These are phyloP conservation scores for Holothuria scabra DNA, from an alignment of 53 echinoderm and acorn worm genomes.

Conservation along the genomic window DNA sequence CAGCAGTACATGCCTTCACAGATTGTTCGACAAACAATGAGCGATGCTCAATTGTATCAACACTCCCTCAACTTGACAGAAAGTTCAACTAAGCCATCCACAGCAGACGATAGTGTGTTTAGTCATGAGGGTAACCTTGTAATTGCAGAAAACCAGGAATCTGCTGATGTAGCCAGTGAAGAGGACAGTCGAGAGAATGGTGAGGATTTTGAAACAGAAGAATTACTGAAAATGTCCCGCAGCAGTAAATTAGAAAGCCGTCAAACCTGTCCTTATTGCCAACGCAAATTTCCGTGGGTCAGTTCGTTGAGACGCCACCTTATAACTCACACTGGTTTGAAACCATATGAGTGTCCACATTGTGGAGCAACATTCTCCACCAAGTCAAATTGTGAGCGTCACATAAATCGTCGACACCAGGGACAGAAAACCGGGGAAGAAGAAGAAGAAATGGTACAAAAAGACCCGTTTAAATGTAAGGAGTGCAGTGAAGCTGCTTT, in stretches of 20 bases:
- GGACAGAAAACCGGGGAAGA: conserved; percentile 34
- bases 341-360: conserved; percentile 95
- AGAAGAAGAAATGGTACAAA: conserved; percentile 9
- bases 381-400: conserved; percentile 97
- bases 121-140: conserved; percentile 54
- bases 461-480: conserved; percentile 81
- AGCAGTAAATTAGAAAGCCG: conserved; percentile 71
- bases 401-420: conserved; percentile 92
- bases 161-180: background rate
- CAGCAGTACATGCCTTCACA: conserved; percentile 80
- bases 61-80: conserved; percentile 38
- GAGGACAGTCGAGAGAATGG: conserved; percentile 35
- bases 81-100: conserved; percentile 12
- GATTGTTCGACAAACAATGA: conserved; percentile 37
- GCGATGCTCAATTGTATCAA: background rate
- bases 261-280: conserved; percentile 94
- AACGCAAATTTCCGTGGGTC: conserved; percentile 95
- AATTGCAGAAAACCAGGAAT: conserved; percentile 55
- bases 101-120: conserved; percentile 43
- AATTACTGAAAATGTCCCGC: conserved; percentile 48
- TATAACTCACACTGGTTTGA: conserved; percentile 93
- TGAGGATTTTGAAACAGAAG: conserved; percentile 54
- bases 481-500: conserved; percentile 76
- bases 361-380: conserved; percentile 97
- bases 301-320: conserved; percentile 95